phyloP scores from a whole-genome alignment of 1,140 invertebrate genomes.

The Heliconius melpomene region DNA sequence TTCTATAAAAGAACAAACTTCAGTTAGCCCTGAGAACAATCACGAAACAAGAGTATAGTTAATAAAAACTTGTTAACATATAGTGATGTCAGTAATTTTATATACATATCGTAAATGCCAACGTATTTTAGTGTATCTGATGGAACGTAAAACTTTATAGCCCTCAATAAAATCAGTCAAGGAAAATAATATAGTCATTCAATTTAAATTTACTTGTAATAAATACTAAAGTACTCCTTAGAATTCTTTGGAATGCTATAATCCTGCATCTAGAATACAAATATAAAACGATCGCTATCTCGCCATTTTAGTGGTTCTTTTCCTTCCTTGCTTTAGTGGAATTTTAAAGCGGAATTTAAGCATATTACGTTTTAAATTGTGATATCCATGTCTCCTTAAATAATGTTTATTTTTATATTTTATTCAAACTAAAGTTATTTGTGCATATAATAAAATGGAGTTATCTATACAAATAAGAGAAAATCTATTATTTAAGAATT shows the following conservation, averaged over 20 bases:
- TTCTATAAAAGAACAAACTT: background rate
- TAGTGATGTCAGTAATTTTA: conserved; percentile 28
- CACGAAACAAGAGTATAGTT: conserved; percentile 21
- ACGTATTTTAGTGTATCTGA: conserved; percentile 22
- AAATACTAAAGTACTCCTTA: background rate
- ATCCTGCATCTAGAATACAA: background rate
- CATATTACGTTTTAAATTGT: background rate
- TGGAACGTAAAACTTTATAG: conserved; percentile 26
- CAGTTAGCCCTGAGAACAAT: conserved; percentile 20
- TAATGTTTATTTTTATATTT: background rate
- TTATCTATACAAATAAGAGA: too few relatives aligned
- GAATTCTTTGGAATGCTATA: background rate
- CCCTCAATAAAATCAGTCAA: conserved; percentile 19
- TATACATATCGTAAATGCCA: conserved; percentile 17
- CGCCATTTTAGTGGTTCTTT: background rate
- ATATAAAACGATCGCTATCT: conserved; percentile 2
- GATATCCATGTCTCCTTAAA: background rate
- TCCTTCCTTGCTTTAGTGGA: background rate
- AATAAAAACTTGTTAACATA: conserved; percentile 35
- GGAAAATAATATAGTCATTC: conserved; percentile 17
- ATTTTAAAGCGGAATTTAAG: background rate
- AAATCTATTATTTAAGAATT: too few relatives aligned
- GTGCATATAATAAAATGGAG: too few relatives aligned
- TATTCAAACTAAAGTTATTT: too few relatives aligned
- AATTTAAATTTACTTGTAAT: conserved; percentile 18